phyloP scores from a whole-genome alignment of 2,888 invertebrate genomes.

The Brenthis hecate region DNA sequence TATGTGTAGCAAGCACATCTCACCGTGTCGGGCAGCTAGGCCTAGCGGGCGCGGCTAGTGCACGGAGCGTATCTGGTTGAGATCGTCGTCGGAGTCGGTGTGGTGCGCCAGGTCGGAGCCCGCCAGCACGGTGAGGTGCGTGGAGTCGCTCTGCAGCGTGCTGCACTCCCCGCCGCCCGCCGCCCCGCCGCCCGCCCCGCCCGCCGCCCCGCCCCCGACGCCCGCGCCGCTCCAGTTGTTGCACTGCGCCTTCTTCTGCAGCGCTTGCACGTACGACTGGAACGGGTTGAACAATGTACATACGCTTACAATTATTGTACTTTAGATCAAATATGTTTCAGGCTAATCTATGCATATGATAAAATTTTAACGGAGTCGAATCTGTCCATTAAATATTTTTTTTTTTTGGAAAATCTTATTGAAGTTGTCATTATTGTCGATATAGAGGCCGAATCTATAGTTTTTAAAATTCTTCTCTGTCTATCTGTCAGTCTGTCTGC shows the following conservation, averaged over 20 bases:
- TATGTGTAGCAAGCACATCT: too few relatives aligned
- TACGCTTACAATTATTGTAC: background rate
- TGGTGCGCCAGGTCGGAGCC: slow-evolving; percentile 83
- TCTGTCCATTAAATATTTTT: too few relatives aligned
- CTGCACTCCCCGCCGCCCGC: slow-evolving; percentile 87
- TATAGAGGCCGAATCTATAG: too few relatives aligned
- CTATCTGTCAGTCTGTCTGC: too few relatives aligned
- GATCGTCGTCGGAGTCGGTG: slow-evolving; percentile 84
- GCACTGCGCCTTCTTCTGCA: slow-evolving; percentile 88
- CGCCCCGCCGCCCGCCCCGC: slow-evolving; percentile 43
- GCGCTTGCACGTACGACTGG: slow-evolving; percentile 90
- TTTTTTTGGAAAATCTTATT: too few relatives aligned
- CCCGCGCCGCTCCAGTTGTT: slow-evolving; percentile 72
- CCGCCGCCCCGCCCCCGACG: slow-evolving; percentile 71
- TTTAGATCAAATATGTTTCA: too few relatives aligned
- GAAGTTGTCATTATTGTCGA: too few relatives aligned
- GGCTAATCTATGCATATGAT: too few relatives aligned
- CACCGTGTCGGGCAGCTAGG: background rate
- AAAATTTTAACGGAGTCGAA: too few relatives aligned
- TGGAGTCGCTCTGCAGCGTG: slow-evolving; percentile 89
- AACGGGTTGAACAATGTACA: background rate
- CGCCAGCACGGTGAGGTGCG: slow-evolving; percentile 89
- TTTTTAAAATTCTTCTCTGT: too few relatives aligned
- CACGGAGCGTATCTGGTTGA: slow-evolving; percentile 63
- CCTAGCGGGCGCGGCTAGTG: slow-evolving; percentile 45